Evolutionary conservation across 2,888 invertebrate species (phyloP).

Genomic region (Agrotis exclamationis): DNA sequence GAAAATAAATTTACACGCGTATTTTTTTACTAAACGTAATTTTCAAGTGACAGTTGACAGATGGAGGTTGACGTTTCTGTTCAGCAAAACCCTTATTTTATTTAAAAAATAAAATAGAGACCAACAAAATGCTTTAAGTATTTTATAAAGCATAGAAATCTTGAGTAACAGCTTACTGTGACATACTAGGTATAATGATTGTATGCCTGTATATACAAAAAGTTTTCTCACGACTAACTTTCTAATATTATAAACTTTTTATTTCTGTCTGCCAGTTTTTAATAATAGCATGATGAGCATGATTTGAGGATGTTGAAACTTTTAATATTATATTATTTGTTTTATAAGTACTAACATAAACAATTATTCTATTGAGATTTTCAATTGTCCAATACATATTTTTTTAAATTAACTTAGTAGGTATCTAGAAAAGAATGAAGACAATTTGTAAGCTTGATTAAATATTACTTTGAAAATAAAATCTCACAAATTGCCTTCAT

Average conservation of each 20-base stretch:
- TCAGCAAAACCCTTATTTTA: no score
- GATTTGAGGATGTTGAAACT: conserved; percentile 8
- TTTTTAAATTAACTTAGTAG: neutral
- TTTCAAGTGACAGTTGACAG: no score
- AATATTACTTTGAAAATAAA: no score
- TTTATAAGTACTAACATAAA: neutral
- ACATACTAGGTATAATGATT: conserved; percentile 10
- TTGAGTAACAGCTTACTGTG: conserved; percentile 5
- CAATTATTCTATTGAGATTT: conserved; percentile 27
- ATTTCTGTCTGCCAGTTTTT: conserved; percentile 24
- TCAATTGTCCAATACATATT: neutral
- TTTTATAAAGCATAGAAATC: neutral
- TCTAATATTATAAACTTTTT: neutral
- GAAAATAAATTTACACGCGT: no score
- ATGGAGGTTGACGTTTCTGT: no score
- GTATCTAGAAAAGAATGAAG: neutral
- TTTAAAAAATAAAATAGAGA: no score
- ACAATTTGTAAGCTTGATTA: no score
- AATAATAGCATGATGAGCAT: conserved; percentile 57
- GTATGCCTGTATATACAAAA: conserved; percentile 20
- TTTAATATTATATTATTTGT: neutral
- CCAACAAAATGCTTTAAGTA: neutral
- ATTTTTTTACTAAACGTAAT: no score
- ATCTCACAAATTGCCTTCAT: no score
- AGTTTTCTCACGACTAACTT: conserved; percentile 20